Base-by-base conservation (phyloP, 1,140 invertebrate genomes). In the Drosophila chauvacae region DNA sequence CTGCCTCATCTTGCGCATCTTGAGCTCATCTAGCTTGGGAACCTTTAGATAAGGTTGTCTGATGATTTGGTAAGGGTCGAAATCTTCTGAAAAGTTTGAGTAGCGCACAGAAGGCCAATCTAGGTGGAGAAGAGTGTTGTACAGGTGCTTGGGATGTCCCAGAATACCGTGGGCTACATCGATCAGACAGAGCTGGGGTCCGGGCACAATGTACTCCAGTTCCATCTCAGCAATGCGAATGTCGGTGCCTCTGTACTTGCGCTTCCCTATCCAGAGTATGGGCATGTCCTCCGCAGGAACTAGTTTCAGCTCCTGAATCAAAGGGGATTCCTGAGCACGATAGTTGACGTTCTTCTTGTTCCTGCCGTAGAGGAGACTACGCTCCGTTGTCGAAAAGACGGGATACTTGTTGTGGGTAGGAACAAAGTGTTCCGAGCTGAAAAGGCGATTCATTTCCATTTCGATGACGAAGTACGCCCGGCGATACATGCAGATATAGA, bases 231-330 rank as follows among this genome's bases (percentile, higher is more conserved):
- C 65, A 33, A 92, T 86, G 20, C 90, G 76, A 1, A 44, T 41
- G 53, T 92, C 80, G 3, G 62, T 82, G 11, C 91, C 91, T 0
- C 86, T 81, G 77, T 92, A 92, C 39, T 86, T 92, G 3, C 86
- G 79, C 4, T 91, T 66, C 0, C 91, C 91, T 26, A 92, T 91
- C 91, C 91, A 92, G 50, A 92, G 30, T 14, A 92, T 82, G n/a
- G 88, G 83, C 23, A 81, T 1, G 72, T 92, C 80, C 44, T 91
- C 83, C 0, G 62, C 45, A 2, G 58, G 16, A 1, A 91, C 60
- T 23, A 81, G 62, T 16, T 55, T 42, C 4, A 92, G n/a, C 39
- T 92, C 91, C 51, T 86, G 79, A 6, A 92, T 71, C 7, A 92
- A 39, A 1, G 91, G 91, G 11, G 91, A 92, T 10, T 71, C 57